These are phyloP conservation scores for Darevskia nairensis DNA, from an alignment of 2,797 vertebrate genomes.

Conservation along the genomic window DNA sequence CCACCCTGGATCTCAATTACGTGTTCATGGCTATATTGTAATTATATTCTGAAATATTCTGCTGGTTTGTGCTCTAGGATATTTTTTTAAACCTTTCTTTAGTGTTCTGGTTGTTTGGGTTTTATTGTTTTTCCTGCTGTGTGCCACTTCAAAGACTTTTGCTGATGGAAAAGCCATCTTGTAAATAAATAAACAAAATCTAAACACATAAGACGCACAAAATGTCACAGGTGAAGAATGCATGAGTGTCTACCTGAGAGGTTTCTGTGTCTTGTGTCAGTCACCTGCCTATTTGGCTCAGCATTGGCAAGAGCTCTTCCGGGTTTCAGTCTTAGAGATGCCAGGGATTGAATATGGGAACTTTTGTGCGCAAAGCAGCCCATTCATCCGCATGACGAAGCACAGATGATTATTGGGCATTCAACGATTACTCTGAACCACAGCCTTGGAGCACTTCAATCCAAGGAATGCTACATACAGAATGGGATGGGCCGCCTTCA, in stretches of 20 bases:
- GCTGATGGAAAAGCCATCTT: not conserved
- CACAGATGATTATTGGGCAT: not conserved
- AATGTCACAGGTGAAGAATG: not conserved
- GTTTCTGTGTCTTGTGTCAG: not conserved
- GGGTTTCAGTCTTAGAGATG: not conserved
- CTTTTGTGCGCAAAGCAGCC: not conserved
- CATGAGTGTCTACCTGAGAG: not conserved
- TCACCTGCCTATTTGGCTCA: not conserved
- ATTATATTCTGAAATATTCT: no score
- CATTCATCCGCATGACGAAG: not conserved
- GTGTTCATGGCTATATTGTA: no score
- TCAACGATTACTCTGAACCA: not conserved
- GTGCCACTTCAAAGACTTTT: not conserved
- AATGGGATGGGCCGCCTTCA: not conserved
- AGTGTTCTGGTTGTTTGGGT: not conserved
- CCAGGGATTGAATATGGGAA: not conserved
- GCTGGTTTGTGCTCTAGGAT: not conserved
- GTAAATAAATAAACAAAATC: not conserved
- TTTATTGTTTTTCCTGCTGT: not conserved
- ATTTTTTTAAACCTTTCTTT: not conserved
- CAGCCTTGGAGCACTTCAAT: not conserved
- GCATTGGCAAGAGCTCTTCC: not conserved
- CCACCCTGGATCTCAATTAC: no score
- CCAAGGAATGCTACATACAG: not conserved
- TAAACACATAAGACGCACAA: not conserved